Evolutionary conservation across 2,797 vertebrate genomes (phyloP), one percentile per base, ranked within the genome.

Genomic region (Gymnopithys bicolor): DNA sequence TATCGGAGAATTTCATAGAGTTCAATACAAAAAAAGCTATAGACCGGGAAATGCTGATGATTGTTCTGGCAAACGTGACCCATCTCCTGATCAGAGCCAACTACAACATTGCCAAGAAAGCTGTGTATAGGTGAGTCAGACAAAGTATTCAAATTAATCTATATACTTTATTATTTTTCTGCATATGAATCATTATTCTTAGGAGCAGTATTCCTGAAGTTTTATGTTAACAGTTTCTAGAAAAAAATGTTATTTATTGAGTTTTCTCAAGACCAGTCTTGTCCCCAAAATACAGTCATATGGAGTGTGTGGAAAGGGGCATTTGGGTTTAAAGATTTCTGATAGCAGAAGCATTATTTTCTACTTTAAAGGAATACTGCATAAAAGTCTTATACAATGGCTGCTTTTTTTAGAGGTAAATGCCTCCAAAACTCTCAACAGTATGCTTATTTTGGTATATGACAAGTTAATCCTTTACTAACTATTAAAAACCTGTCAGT

Each of bases 41-140:
- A 22, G 98, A 98, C 67, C 98, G 98, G 1, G 99, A 99, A n/a
- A 98, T 97, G 78, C 59, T 99, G 41, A 98, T 99, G 98, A 98
- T 97, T 1, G 98, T 99, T 64, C 96, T 99, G 4, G 98, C 98
- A 23, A 97, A 98, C 0, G 37, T 99, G 74, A 98, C 98, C 2
- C 97, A 97, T 37, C 97, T 99, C 71, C 96, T 97, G 81, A 98
- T 99, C 92, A 97, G 98, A 93, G 97, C 98, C 75, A 98, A 97
- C 84, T 98, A 99, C 85, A 99, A 98, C 90, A 28, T 94, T 95
- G 98, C 97, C 12, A 97, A 98, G 39, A 98, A 96, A 8, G 98
- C 98, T 10, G 93, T 97, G 1, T 98, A 99, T 67, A 98, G 98
- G 99, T 99, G 69, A 97, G 92, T 48, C 19, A 62, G 23, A 60